phyloP scores from a whole-genome alignment of 2,113 vertebrate species.

The Catharus minimus region DNA sequence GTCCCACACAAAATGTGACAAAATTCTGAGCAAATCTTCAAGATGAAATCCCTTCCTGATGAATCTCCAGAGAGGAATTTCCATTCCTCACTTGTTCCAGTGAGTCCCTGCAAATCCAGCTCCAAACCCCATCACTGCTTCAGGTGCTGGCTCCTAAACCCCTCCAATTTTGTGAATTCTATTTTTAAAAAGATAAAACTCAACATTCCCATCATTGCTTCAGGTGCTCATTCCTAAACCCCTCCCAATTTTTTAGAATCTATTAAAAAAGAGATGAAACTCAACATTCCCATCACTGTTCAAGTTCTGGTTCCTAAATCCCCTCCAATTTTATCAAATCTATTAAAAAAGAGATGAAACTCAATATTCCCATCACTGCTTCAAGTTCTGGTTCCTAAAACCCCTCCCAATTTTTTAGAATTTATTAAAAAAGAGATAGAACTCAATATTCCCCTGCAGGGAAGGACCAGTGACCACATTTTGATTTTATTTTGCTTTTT shows the following conservation, averaged over 20 bases:
- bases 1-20: accelerated
- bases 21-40: not conserved
- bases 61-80: not conserved
- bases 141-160: not conserved
- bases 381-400: not conserved
- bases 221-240: not conserved
- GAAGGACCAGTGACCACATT: not conserved
- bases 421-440: not conserved
- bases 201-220: not conserved
- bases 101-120: not conserved
- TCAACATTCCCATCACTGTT: not conserved
- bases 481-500: not conserved
- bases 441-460: not conserved
- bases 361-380: not conserved
- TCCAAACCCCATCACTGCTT: not conserved
- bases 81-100: too few relatives aligned
- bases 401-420: not conserved
- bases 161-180: not conserved
- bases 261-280: not conserved
- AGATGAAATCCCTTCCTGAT: accelerated
- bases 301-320: not conserved
- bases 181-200: not conserved
- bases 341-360: not conserved
- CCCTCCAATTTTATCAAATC: not conserved
- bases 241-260: not conserved